phyloP scores from a whole-genome alignment of 2,113 vertebrate genomes.

The Tiliqua scincoides region DNA sequence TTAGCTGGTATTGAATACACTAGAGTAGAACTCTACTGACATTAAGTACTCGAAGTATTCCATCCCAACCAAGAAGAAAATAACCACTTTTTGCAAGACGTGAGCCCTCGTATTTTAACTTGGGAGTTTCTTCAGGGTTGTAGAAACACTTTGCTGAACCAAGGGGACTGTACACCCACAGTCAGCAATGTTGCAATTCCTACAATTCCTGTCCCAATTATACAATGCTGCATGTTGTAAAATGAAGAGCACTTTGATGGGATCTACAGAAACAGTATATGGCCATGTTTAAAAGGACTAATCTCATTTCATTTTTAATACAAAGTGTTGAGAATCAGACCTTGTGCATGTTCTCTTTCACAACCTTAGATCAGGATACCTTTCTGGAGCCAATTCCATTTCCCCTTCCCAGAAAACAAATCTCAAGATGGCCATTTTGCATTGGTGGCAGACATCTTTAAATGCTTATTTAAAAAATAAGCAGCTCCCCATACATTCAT shows the following conservation, averaged over 20 bases:
- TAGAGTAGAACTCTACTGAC: background rate
- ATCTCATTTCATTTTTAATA: background rate
- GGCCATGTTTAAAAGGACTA: constrained; percentile 11
- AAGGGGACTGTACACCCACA: background rate
- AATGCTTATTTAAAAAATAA: background rate
- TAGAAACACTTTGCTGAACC: background rate
- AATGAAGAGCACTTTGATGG: background rate
- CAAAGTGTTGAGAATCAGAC: background rate
- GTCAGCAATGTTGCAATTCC: background rate
- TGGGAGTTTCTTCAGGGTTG: background rate
- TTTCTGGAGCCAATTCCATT: background rate
- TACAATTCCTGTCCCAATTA: background rate
- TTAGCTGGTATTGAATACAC: background rate
- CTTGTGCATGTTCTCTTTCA: background rate
- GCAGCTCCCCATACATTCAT: background rate
- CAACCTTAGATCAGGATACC: background rate
- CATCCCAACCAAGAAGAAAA: background rate
- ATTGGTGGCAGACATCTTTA: background rate
- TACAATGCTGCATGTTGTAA: background rate
- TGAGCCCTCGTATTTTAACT: background rate
- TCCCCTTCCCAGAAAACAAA: background rate
- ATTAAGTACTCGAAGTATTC: background rate
- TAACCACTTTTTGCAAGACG: background rate
- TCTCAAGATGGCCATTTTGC: background rate
- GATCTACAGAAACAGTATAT: constrained; percentile 8